Percentiles rank a stretch among this genome's conserved stretches.
phyloP scores from a whole-genome alignment of 23 tunicate genomes.

The Botrylloides violaceus region DNA sequence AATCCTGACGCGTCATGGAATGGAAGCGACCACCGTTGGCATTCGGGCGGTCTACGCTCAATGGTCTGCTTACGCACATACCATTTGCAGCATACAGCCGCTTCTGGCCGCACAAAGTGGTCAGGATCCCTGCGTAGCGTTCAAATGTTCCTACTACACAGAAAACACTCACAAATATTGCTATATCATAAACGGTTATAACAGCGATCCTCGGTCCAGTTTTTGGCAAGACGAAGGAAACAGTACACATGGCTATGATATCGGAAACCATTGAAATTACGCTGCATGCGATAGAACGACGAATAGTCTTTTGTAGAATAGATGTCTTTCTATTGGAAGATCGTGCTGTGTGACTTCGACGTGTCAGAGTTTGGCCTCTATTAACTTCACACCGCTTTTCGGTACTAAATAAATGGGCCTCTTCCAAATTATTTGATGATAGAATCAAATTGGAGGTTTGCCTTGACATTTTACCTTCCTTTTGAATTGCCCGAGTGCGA shows the following conservation, averaged over 20 bases:
- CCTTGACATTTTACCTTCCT: slow-evolving; percentile 3
- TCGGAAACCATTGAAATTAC: slow-evolving; percentile 39
- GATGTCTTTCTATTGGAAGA: not conserved
- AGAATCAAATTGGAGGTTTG: not conserved
- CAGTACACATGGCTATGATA: slow-evolving; percentile 27
- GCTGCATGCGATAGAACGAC: slow-evolving; percentile 40
- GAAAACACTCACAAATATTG: slow-evolving; percentile 30
- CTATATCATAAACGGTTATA: slow-evolving; percentile 34
- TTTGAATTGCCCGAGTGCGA: slow-evolving; percentile 23
- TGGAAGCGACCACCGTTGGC: not conserved
- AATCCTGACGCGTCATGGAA: not conserved
- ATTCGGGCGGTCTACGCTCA: not conserved
- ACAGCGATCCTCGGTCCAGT: slow-evolving; percentile 18
- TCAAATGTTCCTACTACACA: slow-evolving; percentile 13
- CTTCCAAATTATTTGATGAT: not conserved
- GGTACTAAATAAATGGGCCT: not conserved
- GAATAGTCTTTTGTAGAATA: slow-evolving; percentile 25
- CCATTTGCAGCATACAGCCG: not conserved
- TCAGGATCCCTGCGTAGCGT: slow-evolving; percentile 8
- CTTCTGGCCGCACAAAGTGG: not conserved
- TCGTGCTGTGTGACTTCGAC: not conserved
- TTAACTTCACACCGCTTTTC: not conserved
- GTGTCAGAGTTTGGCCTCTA: no score
- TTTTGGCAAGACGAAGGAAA: slow-evolving; percentile 31
- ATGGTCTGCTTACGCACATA: not conserved